These are phyloP conservation scores for Hyposoter dolosus DNA, from an alignment of 2,888 invertebrate genomes.

Conservation along the genomic window DNA sequence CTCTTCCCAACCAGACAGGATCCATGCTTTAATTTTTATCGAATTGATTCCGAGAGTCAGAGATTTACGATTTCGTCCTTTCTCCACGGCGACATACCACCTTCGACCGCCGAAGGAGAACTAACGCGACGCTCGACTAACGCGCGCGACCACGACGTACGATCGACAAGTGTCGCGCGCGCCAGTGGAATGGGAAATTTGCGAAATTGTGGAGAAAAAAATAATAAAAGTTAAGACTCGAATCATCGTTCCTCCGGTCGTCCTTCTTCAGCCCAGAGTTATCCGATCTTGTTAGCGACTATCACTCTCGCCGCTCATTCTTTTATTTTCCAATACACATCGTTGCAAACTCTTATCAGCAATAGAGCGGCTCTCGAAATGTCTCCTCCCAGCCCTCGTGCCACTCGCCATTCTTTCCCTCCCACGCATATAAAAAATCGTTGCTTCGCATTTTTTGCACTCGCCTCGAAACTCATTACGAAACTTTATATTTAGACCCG, in stretches of 20 bases:
- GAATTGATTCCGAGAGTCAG: neutral
- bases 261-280: neutral
- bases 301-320: no score
- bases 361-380: constrained; percentile 7
- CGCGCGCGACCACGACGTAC: constrained; percentile 43
- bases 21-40: constrained; percentile 75
- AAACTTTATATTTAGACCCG: constrained; percentile 25
- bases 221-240: neutral
- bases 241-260: constrained; percentile 23
- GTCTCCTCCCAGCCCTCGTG: neutral
- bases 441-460: constrained; percentile 30
- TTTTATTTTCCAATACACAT: constrained; percentile 12
- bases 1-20: constrained; percentile 72
- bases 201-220: constrained; percentile 44
- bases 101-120: constrained; percentile 66
- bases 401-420: neutral
- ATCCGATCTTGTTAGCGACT: neutral
- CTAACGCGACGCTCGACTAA: constrained; percentile 4
- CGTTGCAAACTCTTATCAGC: constrained; percentile 52
- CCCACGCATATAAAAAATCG: constrained; percentile 1
- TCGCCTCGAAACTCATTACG: neutral
- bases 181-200: constrained; percentile 45
- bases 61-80: constrained; percentile 8
- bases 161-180: constrained; percentile 56
- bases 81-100: constrained; percentile 48